Base-by-base conservation (phyloP, 1,140 invertebrate genomes). In the Saccostrea cuccullata region DNA sequence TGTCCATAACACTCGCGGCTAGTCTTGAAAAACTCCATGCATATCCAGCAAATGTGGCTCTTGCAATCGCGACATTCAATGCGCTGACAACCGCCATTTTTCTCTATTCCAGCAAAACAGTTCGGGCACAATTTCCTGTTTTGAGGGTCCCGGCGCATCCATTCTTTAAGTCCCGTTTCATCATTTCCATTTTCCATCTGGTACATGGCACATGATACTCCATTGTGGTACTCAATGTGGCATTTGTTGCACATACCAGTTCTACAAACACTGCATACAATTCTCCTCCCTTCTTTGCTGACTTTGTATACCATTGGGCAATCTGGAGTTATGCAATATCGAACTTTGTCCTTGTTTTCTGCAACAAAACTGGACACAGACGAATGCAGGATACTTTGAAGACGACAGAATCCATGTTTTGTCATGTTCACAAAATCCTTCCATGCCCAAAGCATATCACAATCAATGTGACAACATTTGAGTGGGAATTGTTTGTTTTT, bases 311-410 rank as follows among this genome's bases (percentile, higher is more conserved):
- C 88, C 40, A 91, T 89, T 15, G 90, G 87, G 56, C 93, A 94
- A 85, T 94, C 90, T 3, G 93, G 92, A 12, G 93, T 93, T 20
- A 89, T 58, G 87, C 93, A 94, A 86, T 90, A 93, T n/a, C 84
- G 90, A 85, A 88, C 93, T 13, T 87, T 56, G 12, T 91, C 60
- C 2, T 77, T 89, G 47, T 92, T 90, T 86, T 60, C 77, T n/a
- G 56, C 8, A 0, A 93, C 87, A 89, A 91, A 93, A 3, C 70
- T 58, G 15, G 60, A 73, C 0, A 93, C 55, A n/a, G 93, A 87
- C n/a, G 91, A 56, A 15, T 86, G 26, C 1, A 91, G 77, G 20
- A 93, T 82, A 20, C 88, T 85, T 20, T 82, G 58, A 8, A 86
- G 9, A 2, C 64, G 88, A 12, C 91, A 86, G 64, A 83, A 84